These are phyloP conservation scores for Phortica variegata DNA, from an alignment of 1,140 invertebrate species.

Conservation along the genomic window DNA sequence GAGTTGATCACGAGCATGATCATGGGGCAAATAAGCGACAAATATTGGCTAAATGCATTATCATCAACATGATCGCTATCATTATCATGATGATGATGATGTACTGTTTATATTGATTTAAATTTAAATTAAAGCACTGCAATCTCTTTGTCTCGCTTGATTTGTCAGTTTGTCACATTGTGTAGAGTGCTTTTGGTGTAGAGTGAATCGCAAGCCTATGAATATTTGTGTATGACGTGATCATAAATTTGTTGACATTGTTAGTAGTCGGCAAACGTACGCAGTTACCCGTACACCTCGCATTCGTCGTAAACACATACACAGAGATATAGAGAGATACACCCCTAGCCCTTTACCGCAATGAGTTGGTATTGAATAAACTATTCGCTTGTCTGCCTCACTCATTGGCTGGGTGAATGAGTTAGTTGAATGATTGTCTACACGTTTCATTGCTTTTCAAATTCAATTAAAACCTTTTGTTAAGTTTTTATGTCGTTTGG, in stretches of 20 bases:
- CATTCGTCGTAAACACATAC: neutral
- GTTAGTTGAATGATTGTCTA: slow-evolving; percentile 13
- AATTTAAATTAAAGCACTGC: slow-evolving; percentile 8
- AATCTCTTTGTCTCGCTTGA: no score
- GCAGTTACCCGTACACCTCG: slow-evolving; percentile 26
- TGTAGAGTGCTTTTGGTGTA: no score
- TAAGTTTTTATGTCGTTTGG: slow-evolving; percentile 7
- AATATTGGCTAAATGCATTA: neutral
- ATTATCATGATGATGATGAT: slow-evolving; percentile 26
- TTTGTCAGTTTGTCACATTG: no score
- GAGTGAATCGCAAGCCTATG: slow-evolving; percentile 8
- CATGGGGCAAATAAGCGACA: slow-evolving; percentile 6
- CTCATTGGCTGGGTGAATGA: neutral
- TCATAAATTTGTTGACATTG: slow-evolving; percentile 52
- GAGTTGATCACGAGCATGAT: no score
- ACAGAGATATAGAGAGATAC: neutral
- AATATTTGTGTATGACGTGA: slow-evolving; percentile 33
- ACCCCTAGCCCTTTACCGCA: neutral
- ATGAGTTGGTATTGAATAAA: no score
- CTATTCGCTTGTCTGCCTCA: neutral
- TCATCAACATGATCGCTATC: no score
- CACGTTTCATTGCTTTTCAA: slow-evolving; percentile 49
- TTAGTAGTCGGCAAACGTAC: slow-evolving; percentile 48
- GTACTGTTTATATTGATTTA: slow-evolving; percentile 25
- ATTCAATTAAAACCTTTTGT: slow-evolving; percentile 55